A percentile compares a stretch with the other conserved stretches of the same genome.
Evolutionary conservation across 2,888 invertebrate species (phyloP).

Genomic region (Heterodera filipjevi): DNA sequence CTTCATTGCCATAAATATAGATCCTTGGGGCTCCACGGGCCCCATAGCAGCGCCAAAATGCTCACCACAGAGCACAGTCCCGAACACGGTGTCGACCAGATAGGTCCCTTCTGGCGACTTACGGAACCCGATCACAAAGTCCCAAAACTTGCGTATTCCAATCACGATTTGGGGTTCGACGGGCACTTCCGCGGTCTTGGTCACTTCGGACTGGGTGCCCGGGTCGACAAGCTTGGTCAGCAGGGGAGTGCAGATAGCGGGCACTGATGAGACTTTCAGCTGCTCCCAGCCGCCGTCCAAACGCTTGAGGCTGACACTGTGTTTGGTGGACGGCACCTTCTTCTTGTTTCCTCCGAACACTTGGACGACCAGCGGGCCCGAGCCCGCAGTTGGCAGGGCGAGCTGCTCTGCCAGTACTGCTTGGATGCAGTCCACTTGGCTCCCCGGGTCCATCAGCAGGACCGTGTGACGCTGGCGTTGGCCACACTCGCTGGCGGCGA

Average conservation of each 20-base stretch:
- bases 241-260: background rate
- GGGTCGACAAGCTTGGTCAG: background rate
- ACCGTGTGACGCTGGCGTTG: background rate
- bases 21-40: background rate
- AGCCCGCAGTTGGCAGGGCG: background rate
- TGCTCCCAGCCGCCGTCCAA: constrained; percentile 9
- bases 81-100: constrained; percentile 13
- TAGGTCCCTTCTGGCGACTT: background rate
- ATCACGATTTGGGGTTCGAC: background rate
- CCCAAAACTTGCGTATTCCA: constrained; percentile 16
- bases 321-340: background rate
- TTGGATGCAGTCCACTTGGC: background rate
- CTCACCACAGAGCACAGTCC: background rate
- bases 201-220: background rate
- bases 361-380: background rate
- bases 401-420: background rate
- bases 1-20: background rate
- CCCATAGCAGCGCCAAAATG: background rate
- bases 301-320: background rate
- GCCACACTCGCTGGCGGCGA: background rate
- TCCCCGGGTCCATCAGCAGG: constrained; percentile 5
- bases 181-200: background rate
- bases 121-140: background rate
- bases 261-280: background rate
- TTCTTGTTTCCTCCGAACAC: background rate